Conservation (phyloP, 2,113 vertebrate species). For the Lophochroa leadbeateri region DNA sequence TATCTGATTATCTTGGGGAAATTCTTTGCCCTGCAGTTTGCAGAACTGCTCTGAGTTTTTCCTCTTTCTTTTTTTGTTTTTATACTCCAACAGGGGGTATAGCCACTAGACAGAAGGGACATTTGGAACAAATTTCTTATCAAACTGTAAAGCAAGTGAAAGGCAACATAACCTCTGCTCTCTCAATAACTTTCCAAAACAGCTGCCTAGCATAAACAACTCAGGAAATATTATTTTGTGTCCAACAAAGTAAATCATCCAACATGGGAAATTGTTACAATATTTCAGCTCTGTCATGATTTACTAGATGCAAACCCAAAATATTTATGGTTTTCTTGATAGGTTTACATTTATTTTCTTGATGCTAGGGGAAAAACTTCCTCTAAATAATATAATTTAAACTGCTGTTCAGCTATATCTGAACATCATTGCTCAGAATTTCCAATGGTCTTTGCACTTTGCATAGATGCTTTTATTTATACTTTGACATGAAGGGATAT, state of each 20-base stretch:
- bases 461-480: constrained; percentile 14
- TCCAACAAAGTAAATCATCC: constrained; percentile 2
- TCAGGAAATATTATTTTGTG: not conserved
- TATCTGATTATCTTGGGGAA: not conserved
- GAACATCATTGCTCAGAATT: constrained; percentile 1
- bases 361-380: not conserved
- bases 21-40: not conserved
- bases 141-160: not conserved
- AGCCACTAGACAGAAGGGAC: not conserved
- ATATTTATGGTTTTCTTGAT: constrained; percentile 49
- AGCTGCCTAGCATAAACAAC: not conserved
- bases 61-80: not conserved
- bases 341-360: constrained; percentile 17
- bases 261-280: not conserved
- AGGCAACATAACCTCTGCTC: constrained; percentile 1
- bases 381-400: constrained; percentile 58
- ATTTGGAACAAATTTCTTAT: not conserved
- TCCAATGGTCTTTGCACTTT: not conserved
- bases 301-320: constrained; percentile 26
- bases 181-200: not conserved
- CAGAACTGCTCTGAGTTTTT: not conserved
- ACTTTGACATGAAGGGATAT: not conserved
- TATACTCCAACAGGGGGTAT: not conserved
- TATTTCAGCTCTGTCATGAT: constrained; percentile 34
- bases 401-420: not conserved